Evolutionary conservation across 2,888 invertebrate genomes (phyloP).

Genomic region (Priocnemis perturbator): DNA sequence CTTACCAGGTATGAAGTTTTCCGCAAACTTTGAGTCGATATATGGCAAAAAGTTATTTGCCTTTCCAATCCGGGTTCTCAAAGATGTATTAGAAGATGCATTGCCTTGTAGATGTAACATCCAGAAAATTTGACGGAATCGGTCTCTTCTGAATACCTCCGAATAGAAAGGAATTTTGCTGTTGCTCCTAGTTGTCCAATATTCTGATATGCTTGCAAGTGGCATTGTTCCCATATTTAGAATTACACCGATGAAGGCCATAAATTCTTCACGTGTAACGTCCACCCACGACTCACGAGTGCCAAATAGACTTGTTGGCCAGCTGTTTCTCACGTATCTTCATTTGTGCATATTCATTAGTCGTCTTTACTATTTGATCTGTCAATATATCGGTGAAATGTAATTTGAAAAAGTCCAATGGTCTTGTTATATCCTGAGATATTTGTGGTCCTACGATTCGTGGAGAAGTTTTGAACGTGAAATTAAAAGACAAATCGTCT

Average conservation of each 20-base stretch:
- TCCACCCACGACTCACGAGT: constrained; percentile 37
- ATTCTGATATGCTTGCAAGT: constrained; percentile 35
- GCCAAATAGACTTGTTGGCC: constrained; percentile 35
- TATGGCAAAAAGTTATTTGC: constrained; percentile 24
- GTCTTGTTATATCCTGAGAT: constrained; percentile 19
- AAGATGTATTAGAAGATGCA: background rate
- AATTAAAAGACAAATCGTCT: constrained; percentile 2
- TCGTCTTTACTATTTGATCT: background rate
- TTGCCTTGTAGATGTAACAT: constrained; percentile 36
- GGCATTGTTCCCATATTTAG: constrained; percentile 44
- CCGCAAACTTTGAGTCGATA: constrained; percentile 28
- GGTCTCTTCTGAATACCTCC: constrained; percentile 31
- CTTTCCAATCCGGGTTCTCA: constrained; percentile 23
- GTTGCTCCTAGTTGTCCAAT: constrained; percentile 32
- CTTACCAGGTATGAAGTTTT: constrained; percentile 29
- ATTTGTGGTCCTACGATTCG: constrained; percentile 31
- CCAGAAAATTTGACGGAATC: constrained; percentile 40
- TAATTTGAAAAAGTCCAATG: constrained; percentile 28
- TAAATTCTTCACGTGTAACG: background rate
- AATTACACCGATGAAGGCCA: constrained; percentile 43
- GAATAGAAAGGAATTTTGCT: constrained; percentile 36
- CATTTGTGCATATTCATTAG: background rate
- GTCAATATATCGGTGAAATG: background rate
- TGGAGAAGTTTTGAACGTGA: constrained; percentile 3
- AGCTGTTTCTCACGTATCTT: constrained; percentile 19